Conservation (phyloP, 1,140 invertebrate species). For the Heterodera carotae region DNA sequence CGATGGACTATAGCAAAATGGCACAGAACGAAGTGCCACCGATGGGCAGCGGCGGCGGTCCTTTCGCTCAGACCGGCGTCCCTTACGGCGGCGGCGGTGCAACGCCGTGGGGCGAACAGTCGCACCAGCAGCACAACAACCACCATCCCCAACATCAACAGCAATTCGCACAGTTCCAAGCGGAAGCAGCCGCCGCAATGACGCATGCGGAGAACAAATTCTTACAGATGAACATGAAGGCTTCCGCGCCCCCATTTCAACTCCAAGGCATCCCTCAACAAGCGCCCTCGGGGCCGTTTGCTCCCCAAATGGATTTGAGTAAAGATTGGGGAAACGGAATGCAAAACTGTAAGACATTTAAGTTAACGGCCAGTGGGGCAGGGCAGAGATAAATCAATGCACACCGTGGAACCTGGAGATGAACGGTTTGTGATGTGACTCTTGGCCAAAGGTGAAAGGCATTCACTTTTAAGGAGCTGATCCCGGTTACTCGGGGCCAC, state of each 20-base stretch:
- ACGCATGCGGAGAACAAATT: conserved; percentile 6
- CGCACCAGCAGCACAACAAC: conserved; percentile 21
- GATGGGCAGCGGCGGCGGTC: conserved; percentile 4
- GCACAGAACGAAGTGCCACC: not conserved
- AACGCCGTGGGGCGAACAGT: conserved; percentile 14
- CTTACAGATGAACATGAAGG: not conserved
- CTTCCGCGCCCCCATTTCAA: not conserved
- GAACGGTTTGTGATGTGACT: conserved; percentile 4
- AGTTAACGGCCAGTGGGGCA: conserved; percentile 30
- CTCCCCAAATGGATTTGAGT: not conserved
- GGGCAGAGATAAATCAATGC: conserved; percentile 26
- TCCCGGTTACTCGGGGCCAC: conserved; percentile 6
- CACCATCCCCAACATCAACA: conserved; percentile 9
- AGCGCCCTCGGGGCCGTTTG: not conserved
- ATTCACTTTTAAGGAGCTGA: not conserved
- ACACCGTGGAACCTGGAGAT: conserved; percentile 33
- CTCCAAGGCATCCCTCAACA: conserved; percentile 5
- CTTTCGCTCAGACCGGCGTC: not conserved
- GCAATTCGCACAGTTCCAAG: conserved; percentile 13
- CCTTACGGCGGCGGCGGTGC: not conserved
- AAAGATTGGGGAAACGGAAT: not conserved
- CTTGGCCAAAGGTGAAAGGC: not conserved
- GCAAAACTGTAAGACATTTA: not conserved
- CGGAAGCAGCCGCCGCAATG: conserved; percentile 5
- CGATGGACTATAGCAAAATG: not conserved